Evolutionary conservation across 35 echinoderm and acorn worm genomes (phyloP).

Genomic region (Nesometra sesokonis): DNA sequence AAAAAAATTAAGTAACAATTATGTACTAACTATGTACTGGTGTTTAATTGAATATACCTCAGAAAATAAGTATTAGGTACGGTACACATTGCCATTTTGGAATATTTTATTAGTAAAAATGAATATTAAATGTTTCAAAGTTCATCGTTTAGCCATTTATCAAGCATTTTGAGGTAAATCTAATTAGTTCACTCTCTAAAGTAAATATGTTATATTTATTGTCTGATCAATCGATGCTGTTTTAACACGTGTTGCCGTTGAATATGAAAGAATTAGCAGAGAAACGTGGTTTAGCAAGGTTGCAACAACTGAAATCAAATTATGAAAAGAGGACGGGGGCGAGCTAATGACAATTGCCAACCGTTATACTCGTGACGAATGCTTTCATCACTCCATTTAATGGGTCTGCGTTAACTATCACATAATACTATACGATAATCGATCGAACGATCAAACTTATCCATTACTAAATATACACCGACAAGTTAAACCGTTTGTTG

Average conservation of each 20-base stretch:
- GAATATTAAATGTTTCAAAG: too few species aligned
- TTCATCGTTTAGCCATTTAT: too few species aligned
- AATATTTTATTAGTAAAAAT: too few species aligned
- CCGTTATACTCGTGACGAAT: neutral
- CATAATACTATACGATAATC: neutral
- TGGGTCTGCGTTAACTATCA: neutral
- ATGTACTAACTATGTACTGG: too few species aligned
- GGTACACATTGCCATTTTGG: too few species aligned
- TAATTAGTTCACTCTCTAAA: too few species aligned
- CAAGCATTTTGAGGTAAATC: too few species aligned
- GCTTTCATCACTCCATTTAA: neutral
- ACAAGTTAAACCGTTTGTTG: neutral
- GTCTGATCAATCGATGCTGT: too few species aligned
- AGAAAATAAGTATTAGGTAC: too few species aligned
- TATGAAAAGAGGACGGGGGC: neutral
- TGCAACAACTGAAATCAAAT: neutral
- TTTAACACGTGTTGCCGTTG: neutral
- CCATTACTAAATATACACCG: neutral
- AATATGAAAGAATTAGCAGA: neutral
- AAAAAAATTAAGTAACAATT: too few species aligned
- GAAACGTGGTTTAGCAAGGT: neutral
- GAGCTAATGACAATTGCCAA: neutral
- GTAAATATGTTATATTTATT: too few species aligned
- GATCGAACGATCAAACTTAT: neutral
- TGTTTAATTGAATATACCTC: too few species aligned